Base-by-base conservation (phyloP, 2,797 vertebrate species). In the Thalassophryne amazonica region DNA sequence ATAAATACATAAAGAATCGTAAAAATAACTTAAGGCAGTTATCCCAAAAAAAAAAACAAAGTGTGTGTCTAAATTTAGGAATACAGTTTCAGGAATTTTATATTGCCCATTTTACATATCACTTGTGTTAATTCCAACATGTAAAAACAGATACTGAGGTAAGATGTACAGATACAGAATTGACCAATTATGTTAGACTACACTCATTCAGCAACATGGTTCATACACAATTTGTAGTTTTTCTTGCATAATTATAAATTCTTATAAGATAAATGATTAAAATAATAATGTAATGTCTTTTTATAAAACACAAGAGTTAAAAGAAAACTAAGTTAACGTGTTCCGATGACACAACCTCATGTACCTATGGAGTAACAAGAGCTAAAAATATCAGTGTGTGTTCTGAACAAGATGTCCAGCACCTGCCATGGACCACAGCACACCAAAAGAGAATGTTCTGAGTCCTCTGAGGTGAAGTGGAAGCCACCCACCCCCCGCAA, bases 381-480 rank as follows among this genome's bases (percentile, higher is more conserved):
- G 57, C 81, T 79, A 81, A 83, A 84, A 80, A 85, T 85, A 83
- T 53, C 43, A 48, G 36, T 28, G 45, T 13, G 47, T 50, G 60
- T 52, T 76, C 46, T 11, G 49, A 75, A 73, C 15, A 4, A 58
- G 49, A 56, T 76, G 63, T 73, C 53, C 57, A 51, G 66, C 73
- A 68, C 54, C 52, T 48, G 45, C 56, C 31, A 32, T 12, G 1
- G 57, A 63, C 69, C 73, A 69, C 21, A 21, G 46, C 7, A 50
- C 53, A 47, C 39, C 42, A 24, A 0, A 25, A 42, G 29, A 33
- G 53, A 53, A 67, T 47, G 57, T 52, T 65, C 54, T 62, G 66
- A 29, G 52, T 39, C 46, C 60, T 55, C 54, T 19, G 32, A 55
- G 58, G 60, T 23, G 48, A 64, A 57, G 51, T 33, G 46, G 51